Base-by-base conservation (phyloP, 2,797 vertebrate genomes). In the Lerista edwardsae region DNA sequence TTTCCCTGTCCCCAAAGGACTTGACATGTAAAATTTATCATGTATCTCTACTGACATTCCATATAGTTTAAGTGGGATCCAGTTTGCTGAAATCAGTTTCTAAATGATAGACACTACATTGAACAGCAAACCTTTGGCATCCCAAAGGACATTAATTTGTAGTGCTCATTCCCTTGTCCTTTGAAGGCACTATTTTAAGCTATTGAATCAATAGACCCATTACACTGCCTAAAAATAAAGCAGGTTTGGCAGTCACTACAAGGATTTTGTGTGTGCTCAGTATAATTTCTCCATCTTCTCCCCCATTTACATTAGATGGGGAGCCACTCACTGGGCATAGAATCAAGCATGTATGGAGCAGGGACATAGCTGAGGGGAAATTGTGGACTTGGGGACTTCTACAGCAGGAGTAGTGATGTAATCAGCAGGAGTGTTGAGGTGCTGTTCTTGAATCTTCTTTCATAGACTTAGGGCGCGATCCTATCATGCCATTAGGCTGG, bases 11-110 rank as follows among this genome's bases (percentile, higher is more conserved):
- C 10, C 14, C 51, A 55, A 55, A 55, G 51, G 51, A 15, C 51
- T 55, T 15, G 4, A 14, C 2, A 55, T 55, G 14, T 55, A 17
- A 61, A 61, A 61, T 61, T 61, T 25, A 61, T 61, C 23, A 61
- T 25, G 59, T 36, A 25, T 67, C 21, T 5, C 27, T 55, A 11
- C 15, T 8, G 34, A n/a, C 12, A 80, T 64, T 82, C 83, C 57
- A 3, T 34, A 44, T 89, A 81, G 62, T 88, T 92, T 88, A 75
- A 72, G 76, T 78, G 75, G 90, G 86, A 36, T 61, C 84, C 67
- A 55, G 67, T 86, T 75, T 83, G 76, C 39, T 72, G 72, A 82
- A 80, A 79, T 79, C 79, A 75, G 0, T 41, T 77, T 55, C 55
- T 84, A 47, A 69, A 78, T 8, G 27, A 12, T 44, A 81, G 29